Conservation (phyloP, 2,113 vertebrate genomes). For the Oryzias curvinotus region DNA sequence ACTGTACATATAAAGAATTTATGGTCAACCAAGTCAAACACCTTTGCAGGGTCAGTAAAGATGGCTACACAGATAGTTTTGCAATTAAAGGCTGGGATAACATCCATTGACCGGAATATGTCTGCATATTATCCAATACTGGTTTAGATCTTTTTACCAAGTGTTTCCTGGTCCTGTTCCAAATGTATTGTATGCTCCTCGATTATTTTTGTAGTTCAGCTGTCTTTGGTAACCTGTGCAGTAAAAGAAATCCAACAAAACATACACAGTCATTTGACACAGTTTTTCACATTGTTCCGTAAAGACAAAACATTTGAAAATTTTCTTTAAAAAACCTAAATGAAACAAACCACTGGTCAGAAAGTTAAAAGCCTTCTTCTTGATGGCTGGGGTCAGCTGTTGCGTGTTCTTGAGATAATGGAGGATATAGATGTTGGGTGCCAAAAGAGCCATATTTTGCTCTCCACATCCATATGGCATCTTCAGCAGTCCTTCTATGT, state of each 20-base stretch:
- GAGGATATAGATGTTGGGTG: conserved; percentile 88
- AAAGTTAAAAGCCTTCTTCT: conserved; percentile 75
- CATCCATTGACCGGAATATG: too few relatives aligned
- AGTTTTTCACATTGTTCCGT: too few relatives aligned
- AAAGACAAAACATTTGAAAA: too few relatives aligned
- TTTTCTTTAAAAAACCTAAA: background rate
- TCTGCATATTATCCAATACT: too few relatives aligned
- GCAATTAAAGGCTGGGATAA: too few relatives aligned
- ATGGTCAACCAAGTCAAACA: too few relatives aligned
- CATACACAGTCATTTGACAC: too few relatives aligned
- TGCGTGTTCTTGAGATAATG: conserved; percentile 82
- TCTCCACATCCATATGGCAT: conserved; percentile 91
- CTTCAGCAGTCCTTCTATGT: conserved; percentile 79
- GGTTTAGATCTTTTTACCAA: conserved; percentile 76
- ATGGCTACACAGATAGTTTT: too few relatives aligned
- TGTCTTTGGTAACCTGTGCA: conserved; percentile 85
- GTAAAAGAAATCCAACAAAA: background rate
- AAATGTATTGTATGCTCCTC: conserved; percentile 88
- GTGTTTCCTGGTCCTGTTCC: conserved; percentile 81
- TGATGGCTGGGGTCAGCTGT: conserved; percentile 81
- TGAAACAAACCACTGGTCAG: conserved; percentile 79
- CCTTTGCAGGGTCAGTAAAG: too few relatives aligned
- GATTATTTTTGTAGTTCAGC: conserved; percentile 80
- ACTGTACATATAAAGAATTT: too few relatives aligned
- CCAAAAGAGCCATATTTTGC: conserved; percentile 87